These are phyloP conservation scores for Nasonia longicornis DNA, from an alignment of 1,140 invertebrate genomes.

Conservation along the genomic window DNA sequence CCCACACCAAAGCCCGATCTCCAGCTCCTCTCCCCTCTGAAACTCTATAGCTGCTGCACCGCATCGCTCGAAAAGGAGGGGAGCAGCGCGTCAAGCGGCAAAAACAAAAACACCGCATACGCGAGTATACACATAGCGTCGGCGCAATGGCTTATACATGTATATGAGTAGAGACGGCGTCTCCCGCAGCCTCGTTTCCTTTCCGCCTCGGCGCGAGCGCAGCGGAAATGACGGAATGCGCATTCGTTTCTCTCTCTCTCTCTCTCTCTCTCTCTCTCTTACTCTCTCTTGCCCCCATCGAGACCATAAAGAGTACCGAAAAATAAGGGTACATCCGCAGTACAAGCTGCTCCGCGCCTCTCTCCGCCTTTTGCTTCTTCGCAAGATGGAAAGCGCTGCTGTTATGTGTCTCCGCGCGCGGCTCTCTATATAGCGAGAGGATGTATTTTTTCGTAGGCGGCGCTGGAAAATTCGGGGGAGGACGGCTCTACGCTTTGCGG, in stretches of 20 bases:
- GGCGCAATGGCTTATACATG: not conserved
- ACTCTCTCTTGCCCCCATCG: slow-evolving; percentile 2
- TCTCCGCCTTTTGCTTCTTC: not conserved
- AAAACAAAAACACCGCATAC: slow-evolving; percentile 29
- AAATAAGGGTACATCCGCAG: slow-evolving; percentile 51
- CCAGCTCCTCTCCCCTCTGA: not conserved
- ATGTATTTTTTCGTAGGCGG: slow-evolving; percentile 2
- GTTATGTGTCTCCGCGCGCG: not conserved
- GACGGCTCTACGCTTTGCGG: not conserved
- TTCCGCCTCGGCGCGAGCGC: slow-evolving; percentile 20
- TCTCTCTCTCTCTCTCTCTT: slow-evolving; percentile 10
- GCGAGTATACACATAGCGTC: not conserved
- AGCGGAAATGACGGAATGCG: slow-evolving; percentile 42
- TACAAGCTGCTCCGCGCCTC: slow-evolving; percentile 8
- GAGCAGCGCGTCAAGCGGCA: not conserved
- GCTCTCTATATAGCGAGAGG: not conserved
- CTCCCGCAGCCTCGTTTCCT: slow-evolving; percentile 31
- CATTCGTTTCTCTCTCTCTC: slow-evolving; percentile 8
- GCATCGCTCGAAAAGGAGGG: not conserved
- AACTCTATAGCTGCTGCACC: not conserved
- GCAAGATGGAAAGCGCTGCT: slow-evolving; percentile 5
- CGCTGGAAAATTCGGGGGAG: not conserved
- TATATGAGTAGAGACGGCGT: not conserved
- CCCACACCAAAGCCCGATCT: not conserved
- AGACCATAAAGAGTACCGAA: slow-evolving; percentile 52